Evolutionary conservation across 2,888 invertebrate genomes (phyloP).

Genomic region (Synanthedon tipuliformis): DNA sequence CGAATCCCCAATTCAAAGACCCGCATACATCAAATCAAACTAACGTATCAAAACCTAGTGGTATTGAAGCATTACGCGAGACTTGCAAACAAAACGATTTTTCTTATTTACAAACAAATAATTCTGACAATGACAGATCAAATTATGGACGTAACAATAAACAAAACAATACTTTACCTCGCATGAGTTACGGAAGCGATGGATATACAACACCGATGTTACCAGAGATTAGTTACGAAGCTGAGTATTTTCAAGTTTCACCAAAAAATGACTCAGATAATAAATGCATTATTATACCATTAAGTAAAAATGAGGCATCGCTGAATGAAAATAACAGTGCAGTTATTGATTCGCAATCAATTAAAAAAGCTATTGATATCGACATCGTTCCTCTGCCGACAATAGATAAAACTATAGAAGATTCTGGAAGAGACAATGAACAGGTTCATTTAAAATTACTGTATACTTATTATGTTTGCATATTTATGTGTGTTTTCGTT

Average conservation of each 20-base stretch:
- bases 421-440: slow-evolving; percentile 31
- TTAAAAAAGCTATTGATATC: slow-evolving; percentile 8
- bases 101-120: slow-evolving; percentile 24
- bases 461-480: slow-evolving; percentile 51
- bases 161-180: slow-evolving; percentile 12
- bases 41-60: slow-evolving; percentile 11
- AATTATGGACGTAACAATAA: slow-evolving; percentile 27
- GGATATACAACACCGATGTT: slow-evolving; percentile 18
- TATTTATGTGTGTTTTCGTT: slow-evolving; percentile 49
- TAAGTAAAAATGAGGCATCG: neutral
- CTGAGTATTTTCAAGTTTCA: slow-evolving; percentile 28
- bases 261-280: slow-evolving; percentile 13
- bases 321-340: neutral
- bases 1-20: neutral
- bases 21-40: neutral
- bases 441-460: slow-evolving; percentile 61
- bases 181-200: slow-evolving; percentile 26
- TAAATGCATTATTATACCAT: neutral
- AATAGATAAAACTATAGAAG: slow-evolving; percentile 22
- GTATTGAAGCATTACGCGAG: slow-evolving; percentile 16
- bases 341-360: slow-evolving; percentile 8
- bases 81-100: slow-evolving; percentile 24
- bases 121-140: slow-evolving; percentile 21
- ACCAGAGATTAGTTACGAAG: slow-evolving; percentile 41
- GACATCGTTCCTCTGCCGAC: slow-evolving; percentile 4